Conservation (phyloP, 2,113 vertebrate genomes). For the Xenus cinereus region DNA sequence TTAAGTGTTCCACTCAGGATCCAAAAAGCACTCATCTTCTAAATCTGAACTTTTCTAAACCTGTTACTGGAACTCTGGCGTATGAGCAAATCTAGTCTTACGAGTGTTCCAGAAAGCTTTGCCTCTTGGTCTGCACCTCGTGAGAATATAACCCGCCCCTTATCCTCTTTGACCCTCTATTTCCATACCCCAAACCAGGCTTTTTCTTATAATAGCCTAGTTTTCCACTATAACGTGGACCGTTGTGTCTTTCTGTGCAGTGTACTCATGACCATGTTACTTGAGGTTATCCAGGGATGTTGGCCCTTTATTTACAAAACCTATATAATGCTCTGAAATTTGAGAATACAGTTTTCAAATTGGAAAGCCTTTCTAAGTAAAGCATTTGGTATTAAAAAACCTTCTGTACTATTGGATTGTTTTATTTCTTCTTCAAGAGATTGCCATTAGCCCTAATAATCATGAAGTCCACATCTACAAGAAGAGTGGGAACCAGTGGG, state of each 20-base stretch:
- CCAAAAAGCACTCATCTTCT: accelerated
- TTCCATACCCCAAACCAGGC: background rate
- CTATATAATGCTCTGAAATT: background rate
- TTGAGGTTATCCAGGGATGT: background rate
- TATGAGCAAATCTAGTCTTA: background rate
- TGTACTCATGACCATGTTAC: background rate
- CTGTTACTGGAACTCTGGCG: background rate
- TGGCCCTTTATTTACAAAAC: background rate
- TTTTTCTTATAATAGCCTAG: background rate
- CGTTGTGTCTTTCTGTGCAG: background rate
- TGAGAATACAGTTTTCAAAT: background rate
- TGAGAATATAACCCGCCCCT: background rate
- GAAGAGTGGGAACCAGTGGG: constrained; percentile 95
- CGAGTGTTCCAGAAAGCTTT: background rate
- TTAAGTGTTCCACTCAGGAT: background rate
- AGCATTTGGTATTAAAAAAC: background rate
- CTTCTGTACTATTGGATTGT: background rate
- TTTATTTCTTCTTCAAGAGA: constrained; percentile 77
- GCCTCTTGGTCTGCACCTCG: background rate
- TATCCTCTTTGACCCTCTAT: background rate
- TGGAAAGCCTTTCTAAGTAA: background rate
- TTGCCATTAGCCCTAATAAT: constrained; percentile 98
- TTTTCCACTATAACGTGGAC: background rate
- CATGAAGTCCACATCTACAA: constrained; percentile 99
- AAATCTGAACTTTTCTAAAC: background rate